Evolutionary conservation across 2,113 vertebrate genomes (phyloP).

Genomic region (Onychorhynchus coronatus): DNA sequence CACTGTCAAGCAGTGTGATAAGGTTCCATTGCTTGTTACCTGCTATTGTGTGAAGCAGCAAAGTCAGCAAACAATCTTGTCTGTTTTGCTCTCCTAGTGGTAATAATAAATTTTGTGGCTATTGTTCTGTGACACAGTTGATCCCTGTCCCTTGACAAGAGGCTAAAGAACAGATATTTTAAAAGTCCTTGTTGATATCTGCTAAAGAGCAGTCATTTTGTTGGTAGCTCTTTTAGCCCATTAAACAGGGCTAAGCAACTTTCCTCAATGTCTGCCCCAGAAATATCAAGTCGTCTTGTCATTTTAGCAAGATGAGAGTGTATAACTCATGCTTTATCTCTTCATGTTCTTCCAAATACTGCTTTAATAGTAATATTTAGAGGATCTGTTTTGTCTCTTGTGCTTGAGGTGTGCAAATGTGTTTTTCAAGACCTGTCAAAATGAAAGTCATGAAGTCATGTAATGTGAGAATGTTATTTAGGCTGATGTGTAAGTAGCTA

Average conservation of each 20-base stretch:
- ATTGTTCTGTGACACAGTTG: neutral
- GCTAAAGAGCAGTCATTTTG: neutral
- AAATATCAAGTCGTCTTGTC: slow-evolving; percentile 37
- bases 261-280: neutral
- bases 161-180: neutral
- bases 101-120: neutral
- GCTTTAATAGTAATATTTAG: slow-evolving; percentile 16
- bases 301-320: neutral
- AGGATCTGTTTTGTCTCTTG: slow-evolving; percentile 24
- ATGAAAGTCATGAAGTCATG: neutral
- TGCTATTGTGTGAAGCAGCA: neutral
- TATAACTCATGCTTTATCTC: neutral
- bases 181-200: neutral
- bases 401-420: slow-evolving; percentile 9
- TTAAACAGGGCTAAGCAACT: neutral
- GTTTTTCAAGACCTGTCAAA: slow-evolving; percentile 33
- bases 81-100: neutral
- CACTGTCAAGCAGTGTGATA: neutral
- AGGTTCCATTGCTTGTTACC: neutral
- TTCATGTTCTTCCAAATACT: slow-evolving; percentile 19
- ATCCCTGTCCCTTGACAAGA: neutral
- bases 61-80: neutral
- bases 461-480: neutral
- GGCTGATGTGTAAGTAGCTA: neutral
- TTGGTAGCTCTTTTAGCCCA: neutral